Base-by-base conservation (phyloP, 2,113 vertebrate species). In the Pitta sordida region DNA sequence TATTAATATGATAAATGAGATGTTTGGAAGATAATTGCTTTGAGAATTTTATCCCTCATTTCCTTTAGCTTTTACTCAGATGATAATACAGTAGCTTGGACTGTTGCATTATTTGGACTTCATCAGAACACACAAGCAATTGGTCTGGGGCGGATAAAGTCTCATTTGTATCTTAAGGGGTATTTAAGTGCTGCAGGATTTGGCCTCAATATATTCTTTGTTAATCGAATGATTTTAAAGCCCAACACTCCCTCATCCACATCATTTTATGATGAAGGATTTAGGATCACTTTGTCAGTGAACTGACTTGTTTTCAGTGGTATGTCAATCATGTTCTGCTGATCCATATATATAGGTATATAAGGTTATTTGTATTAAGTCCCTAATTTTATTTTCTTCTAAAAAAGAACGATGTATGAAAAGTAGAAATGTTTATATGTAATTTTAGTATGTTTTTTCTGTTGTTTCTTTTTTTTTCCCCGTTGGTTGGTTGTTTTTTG, bases 141-240 rank as follows among this genome's bases (percentile, higher is more conserved):
- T 67, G 65, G 24, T 36, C 74, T 43, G 75, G 21, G 22, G 17
- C 78, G 62, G 60, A 78, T 53, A 37, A 78, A 75, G 52, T 48
- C 86, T 95, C 62, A 78, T 68, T 91, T 83, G 24, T 75, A 60
- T 86, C 60, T 60, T 68, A 58, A 43, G 10, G 26, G 11, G 37
- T 75, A 91, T 71, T 88, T 87, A 91, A 90, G 27, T 41, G 62
- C n/a, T 77, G 21, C 44, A 86, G 86, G 60, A 83, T 58, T 65
- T 85, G 62, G 75, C 34, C 29, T 86, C 44, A 85, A 34, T 84
- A 70, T 55, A 93, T 53, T 86, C 41, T 68, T 63, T 49, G 48
- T 79, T 86, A 75, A 92, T 91, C 79, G 60, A 64, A 20, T 65
- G 41, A 93, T 86, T 81, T 83, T 30, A 68, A 74, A 94, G n/a